A percentile compares a stretch with the other conserved stretches of the same genome.
Evolutionary conservation across 2,888 invertebrate genomes (phyloP).

Genomic region (Lasioglossum malachurum): DNA sequence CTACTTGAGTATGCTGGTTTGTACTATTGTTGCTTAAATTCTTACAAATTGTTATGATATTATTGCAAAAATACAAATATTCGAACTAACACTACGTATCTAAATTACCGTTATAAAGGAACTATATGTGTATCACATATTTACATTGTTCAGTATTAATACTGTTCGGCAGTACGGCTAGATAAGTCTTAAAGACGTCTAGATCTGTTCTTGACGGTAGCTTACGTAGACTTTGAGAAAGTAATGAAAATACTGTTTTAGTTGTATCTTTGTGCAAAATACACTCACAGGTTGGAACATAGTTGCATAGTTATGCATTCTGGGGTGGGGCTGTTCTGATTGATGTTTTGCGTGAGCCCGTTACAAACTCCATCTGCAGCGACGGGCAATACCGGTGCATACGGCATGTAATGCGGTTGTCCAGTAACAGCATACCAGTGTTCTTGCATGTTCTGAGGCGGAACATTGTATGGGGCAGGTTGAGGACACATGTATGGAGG

Average conservation of each 20-base stretch:
- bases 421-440: constrained; percentile 77
- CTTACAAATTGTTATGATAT: constrained; percentile 13
- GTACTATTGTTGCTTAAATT: constrained; percentile 25
- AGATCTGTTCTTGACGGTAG: not conserved
- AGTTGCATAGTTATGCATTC: constrained; percentile 1
- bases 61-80: constrained; percentile 14
- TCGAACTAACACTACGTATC: not conserved
- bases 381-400: constrained; percentile 42
- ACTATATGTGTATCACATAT: not conserved
- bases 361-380: constrained; percentile 43
- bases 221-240: constrained; percentile 3
- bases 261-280: not conserved
- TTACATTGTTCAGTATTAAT: not conserved
- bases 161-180: constrained; percentile 3
- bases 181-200: not conserved
- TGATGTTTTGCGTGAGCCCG: constrained; percentile 20
- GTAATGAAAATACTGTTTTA: not conserved
- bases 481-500: constrained; percentile 74
- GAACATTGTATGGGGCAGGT: constrained; percentile 59
- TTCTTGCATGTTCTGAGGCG: constrained; percentile 70
- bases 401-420: constrained; percentile 73
- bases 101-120: not conserved
- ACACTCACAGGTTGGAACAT: not conserved
- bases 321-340: constrained; percentile 28
- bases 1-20: constrained; percentile 24